phyloP scores from a whole-genome alignment of 1,140 invertebrate species.

The Drosophila punjabiensis region DNA sequence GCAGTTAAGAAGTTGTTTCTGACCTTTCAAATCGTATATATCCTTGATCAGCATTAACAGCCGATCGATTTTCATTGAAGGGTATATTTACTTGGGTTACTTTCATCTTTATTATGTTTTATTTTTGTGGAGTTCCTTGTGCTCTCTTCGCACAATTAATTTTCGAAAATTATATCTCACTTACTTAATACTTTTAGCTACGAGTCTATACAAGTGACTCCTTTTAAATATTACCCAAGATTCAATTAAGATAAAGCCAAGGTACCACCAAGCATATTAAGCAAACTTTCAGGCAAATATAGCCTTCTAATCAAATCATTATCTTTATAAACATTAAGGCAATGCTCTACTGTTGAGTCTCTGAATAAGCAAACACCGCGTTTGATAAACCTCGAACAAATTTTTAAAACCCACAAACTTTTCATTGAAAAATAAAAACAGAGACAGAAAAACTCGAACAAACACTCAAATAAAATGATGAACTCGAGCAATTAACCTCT shows the following conservation, averaged over 20 bases:
- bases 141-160: background rate
- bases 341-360: constrained; percentile 2
- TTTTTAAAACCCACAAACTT: constrained; percentile 1
- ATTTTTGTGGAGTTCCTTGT: background rate
- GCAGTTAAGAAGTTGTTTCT: too few relatives aligned
- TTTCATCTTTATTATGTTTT: too few relatives aligned
- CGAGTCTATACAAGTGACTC: background rate
- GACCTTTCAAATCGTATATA: too few relatives aligned
- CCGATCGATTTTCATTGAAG: too few relatives aligned
- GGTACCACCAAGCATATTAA: background rate
- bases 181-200: background rate
- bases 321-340: background rate
- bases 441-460: background rate
- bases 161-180: too few relatives aligned
- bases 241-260: constrained; percentile 31
- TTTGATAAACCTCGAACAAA: background rate
- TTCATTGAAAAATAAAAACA: background rate
- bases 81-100: too few relatives aligned
- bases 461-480: constrained; percentile 15
- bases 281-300: constrained; percentile 8
- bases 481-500: constrained; percentile 26
- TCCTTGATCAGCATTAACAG: too few relatives aligned
- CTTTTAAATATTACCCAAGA: background rate
- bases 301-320: background rate
- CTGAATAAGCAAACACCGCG: background rate